Conservation (phyloP, 2,888 invertebrate species). For the Caenorhabditis drosophilae region DNA sequence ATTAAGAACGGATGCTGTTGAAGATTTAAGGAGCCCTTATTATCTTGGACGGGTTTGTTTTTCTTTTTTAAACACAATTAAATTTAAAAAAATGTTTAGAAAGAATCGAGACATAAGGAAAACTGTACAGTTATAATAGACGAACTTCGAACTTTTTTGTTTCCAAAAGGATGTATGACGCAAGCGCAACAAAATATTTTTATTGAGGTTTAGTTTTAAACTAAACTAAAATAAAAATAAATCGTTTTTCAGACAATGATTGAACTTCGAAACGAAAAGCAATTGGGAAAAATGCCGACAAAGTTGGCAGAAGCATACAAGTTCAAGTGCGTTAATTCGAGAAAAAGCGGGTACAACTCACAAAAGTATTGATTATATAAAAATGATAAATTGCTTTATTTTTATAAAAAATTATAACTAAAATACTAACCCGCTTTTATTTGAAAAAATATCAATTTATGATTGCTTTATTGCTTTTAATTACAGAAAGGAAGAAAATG, state of each 20-base stretch:
- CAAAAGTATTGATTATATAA: conserved; percentile 21
- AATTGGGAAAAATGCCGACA: conserved; percentile 18
- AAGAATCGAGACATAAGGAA: conserved; percentile 27
- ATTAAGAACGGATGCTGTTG: conserved; percentile 22
- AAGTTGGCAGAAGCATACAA: conserved; percentile 17
- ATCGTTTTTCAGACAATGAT: conserved; percentile 28
- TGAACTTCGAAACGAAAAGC: conserved; percentile 12
- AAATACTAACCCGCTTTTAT: not conserved
- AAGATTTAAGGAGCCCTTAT: conserved; percentile 35
- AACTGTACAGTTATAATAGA: conserved; percentile 28
- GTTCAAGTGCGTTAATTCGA: conserved; percentile 20
- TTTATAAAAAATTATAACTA: not conserved
- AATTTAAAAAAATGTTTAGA: too few species aligned
- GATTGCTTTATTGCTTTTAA: conserved; percentile 8
- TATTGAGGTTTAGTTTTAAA: conserved; percentile 17
- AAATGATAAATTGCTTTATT: not conserved
- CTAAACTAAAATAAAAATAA: not conserved
- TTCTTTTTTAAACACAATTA: not conserved
- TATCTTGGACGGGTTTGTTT: conserved; percentile 18
- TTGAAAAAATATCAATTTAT: not conserved
- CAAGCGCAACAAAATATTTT: conserved; percentile 20
- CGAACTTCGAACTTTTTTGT: conserved; percentile 22
- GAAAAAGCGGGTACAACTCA: conserved; percentile 6
- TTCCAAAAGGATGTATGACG: conserved; percentile 31
- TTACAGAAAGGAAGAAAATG: conserved; percentile 5